Evolutionary conservation across 1,140 invertebrate genomes (phyloP), one percentile per base, ranked within the genome.

Genomic region (Drosophila yakuba): DNA sequence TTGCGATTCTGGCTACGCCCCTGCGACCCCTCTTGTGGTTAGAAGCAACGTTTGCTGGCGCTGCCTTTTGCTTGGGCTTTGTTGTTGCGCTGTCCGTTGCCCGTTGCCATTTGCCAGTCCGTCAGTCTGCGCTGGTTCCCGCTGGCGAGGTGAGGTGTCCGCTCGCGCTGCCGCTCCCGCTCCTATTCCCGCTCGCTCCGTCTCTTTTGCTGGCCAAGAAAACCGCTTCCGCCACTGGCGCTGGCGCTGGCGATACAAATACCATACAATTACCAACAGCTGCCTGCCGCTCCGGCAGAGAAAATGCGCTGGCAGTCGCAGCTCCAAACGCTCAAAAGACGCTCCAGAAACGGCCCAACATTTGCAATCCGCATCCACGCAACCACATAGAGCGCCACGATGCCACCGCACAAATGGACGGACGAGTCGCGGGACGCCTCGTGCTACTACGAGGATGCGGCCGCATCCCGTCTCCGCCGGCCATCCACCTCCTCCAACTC

Each of bases 371-470:
- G 15, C 39, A 20, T 7, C n/a, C 23, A 20, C 50, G 15, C 15
- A 15, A 20, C 39, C 35, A 57, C 15, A 11, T 11, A 32, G 15
- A 51, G 25, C 7, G 44, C 44, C 36, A 51, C 25, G 32, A 88
- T 89, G 84, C 77, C 84, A 28, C 84, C 84, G 39, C 68, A 80
- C 59, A 63, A 80, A 55, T 89, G 84, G 84, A 89, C 84, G 36
- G 84, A 89, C 17, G 84, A 89, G n/a, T 69, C 85, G 51, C 85
- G 84, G 47, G 84, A 89, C 23, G 84, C 84, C 43, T 62, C 58
- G 43, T 89, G 85, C 20, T 89, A 89, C 52, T 89, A 89, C 38
- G 74, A 52, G 32, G 71, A 84, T 8, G 23, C 41, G 20, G 52
- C 50, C 39, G 25, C 57, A 17, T 52, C 36, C 47, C 41, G 54